Percentiles rank a stretch among this genome's conserved stretches.
Evolutionary conservation across 2,888 invertebrate genomes (phyloP).

Genomic region (Laspeyria flexula): DNA sequence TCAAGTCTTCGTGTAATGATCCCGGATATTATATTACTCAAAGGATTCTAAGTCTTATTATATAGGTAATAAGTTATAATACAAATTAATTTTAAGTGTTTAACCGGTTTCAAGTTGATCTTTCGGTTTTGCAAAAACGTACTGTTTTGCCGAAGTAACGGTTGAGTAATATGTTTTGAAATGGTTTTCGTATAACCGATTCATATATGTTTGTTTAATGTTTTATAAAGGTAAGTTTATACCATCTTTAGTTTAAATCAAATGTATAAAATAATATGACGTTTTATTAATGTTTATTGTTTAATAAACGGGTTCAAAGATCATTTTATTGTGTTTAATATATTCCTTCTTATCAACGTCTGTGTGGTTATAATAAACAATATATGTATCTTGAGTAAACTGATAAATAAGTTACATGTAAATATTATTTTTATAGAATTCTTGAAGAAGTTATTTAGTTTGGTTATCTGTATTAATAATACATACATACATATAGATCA

Average conservation of each 20-base stretch:
- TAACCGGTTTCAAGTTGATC: not conserved
- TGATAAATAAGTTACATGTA: no score
- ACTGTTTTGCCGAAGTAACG: no score
- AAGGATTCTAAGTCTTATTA: constrained; percentile 23
- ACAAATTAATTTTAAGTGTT: not conserved
- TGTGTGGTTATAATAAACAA: no score
- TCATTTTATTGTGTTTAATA: not conserved
- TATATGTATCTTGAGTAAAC: no score
- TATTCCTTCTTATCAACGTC: not conserved
- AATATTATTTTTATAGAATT: no score
- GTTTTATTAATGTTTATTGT: not conserved
- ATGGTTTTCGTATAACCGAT: not conserved
- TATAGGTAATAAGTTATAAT: not conserved
- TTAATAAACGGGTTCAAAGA: not conserved
- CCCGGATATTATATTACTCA: constrained; percentile 34
- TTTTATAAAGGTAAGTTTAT: no score
- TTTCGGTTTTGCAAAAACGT: not conserved
- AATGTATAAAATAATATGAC: not conserved
- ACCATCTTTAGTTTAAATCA: no score
- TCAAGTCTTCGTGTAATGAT: constrained; percentile 28
- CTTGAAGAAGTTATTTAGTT: no score
- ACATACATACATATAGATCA: no score
- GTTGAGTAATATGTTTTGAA: not conserved
- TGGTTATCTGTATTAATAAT: no score
- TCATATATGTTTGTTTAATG: no score